These are phyloP conservation scores for Phylloscopus whistleri DNA, from an alignment of 2,113 vertebrate species.

Conservation along the genomic window DNA sequence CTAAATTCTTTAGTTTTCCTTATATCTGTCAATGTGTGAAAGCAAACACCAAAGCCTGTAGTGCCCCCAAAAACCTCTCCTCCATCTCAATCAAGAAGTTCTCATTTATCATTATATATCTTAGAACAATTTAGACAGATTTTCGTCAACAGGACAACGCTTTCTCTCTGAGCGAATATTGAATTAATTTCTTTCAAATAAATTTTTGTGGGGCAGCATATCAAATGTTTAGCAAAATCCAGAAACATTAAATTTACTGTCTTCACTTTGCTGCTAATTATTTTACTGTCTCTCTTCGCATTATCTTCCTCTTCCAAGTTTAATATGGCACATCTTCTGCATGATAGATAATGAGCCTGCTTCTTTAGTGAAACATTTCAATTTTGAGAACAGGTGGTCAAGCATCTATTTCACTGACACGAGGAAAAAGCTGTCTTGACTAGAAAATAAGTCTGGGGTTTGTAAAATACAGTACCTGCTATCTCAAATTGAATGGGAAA, in stretches of 20 bases:
- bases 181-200: not conserved
- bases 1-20: not conserved
- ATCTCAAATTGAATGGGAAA: conserved; percentile 4
- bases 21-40: not conserved
- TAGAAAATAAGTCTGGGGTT: not conserved
- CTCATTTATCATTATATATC: not conserved
- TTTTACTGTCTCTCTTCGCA: not conserved
- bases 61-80: not conserved
- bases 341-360: not conserved
- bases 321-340: not conserved
- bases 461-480: conserved; percentile 15
- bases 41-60: not conserved
- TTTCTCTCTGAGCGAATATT: not conserved
- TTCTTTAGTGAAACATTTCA: conserved; percentile 27
- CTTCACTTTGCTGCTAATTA: not conserved
- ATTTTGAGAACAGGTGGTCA: conserved; percentile 51
- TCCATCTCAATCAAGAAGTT: not conserved
- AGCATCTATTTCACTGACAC: not conserved
- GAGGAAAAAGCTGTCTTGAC: conserved; percentile 18
- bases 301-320: not conserved
- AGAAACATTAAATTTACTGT: not conserved
- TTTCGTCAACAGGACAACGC: not conserved
- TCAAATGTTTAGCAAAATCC: not conserved
- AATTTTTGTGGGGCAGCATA: not conserved
- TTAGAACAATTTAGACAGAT: not conserved